Evolutionary conservation across 1,140 invertebrate genomes (phyloP).

Genomic region (Cardiocondyla obscurior): DNA sequence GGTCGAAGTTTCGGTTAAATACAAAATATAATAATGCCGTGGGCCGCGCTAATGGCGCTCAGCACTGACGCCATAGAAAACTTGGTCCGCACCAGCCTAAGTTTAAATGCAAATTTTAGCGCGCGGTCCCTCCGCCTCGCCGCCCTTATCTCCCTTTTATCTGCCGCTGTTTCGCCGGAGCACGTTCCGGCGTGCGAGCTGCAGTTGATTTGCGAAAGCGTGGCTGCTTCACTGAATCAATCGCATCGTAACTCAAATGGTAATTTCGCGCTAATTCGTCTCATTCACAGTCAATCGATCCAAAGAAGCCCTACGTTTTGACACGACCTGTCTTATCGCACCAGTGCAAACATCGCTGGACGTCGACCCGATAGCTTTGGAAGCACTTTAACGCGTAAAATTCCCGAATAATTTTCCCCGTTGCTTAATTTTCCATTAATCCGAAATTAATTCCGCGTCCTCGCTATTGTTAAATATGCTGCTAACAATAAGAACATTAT

Average conservation of each 20-base stretch:
- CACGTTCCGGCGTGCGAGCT: not conserved
- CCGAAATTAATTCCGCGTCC: not conserved
- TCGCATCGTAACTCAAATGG: constrained; percentile 29
- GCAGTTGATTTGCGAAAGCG: constrained; percentile 4
- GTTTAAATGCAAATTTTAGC: constrained; percentile 67
- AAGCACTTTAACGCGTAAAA: not conserved
- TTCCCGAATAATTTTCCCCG: not conserved
- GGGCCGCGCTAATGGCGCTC: constrained; percentile 60
- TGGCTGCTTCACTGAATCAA: not conserved
- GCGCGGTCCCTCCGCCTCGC: not conserved
- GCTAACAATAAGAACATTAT: not conserved
- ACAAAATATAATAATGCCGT: constrained; percentile 69
- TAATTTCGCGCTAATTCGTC: constrained; percentile 30
- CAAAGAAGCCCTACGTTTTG: not conserved
- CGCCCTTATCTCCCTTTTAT: not conserved
- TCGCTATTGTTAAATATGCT: not conserved
- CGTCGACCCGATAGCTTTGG: not conserved
- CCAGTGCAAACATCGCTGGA: not conserved
- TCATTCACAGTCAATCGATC: constrained; percentile 30
- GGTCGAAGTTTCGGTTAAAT: constrained; percentile 68
- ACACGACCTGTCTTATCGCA: not conserved
- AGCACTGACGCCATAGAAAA: constrained; percentile 42
- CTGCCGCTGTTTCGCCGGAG: not conserved
- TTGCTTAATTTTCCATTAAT: not conserved
- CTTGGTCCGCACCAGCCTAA: constrained; percentile 26